Evolutionary conservation across 2,888 invertebrate genomes (phyloP), one percentile per base, ranked within the genome.

Genomic region (Sipha maydis): DNA sequence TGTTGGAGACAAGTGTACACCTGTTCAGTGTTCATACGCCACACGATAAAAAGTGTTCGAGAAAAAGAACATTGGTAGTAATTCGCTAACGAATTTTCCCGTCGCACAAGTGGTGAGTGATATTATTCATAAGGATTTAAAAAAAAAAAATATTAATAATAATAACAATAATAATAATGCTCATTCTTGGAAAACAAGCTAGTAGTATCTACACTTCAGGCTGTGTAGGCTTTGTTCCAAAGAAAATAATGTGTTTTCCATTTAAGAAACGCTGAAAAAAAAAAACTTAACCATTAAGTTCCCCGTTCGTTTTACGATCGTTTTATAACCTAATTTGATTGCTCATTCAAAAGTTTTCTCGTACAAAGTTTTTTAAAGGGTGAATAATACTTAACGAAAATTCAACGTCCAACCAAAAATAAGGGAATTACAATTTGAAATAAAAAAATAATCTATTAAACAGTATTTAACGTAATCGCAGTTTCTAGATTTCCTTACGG

Each of bases 281-380:
- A 61, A 76, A 2, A 38, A 8, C 61, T 61, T 38, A 34, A 31
- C 84, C 61, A 21, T 84, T 84, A 84, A 76, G 73, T 28, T 75
- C 38, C 61, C 41, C 28, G 25, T 41, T 61, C 61, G 54, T 76
- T 78, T 85, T 73, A 83, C 83, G 56, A 75, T 83, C 71, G 54
- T 78, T 78, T 85, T 78, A 85, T 71, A 69, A 85, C 69, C 85
- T 85, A 85, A 85, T 85, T 85, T 75, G 75, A 84, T 84, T 28
- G 83, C 56, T 75, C 54, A 78, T 85, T 78, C 78, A 21, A 85
- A 85, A 78, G 78, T 85, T 85, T 85, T 71, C 54, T 71, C 78
- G 69, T 78, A 71, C 69, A 85, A 85, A 85, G 85, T 85, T 85
- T 76, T 69, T 84, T 31, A 84, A 76, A 76, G 61, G 76, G 84